phyloP scores from a whole-genome alignment of 2,113 vertebrate genomes.

The Poecile atricapillus region DNA sequence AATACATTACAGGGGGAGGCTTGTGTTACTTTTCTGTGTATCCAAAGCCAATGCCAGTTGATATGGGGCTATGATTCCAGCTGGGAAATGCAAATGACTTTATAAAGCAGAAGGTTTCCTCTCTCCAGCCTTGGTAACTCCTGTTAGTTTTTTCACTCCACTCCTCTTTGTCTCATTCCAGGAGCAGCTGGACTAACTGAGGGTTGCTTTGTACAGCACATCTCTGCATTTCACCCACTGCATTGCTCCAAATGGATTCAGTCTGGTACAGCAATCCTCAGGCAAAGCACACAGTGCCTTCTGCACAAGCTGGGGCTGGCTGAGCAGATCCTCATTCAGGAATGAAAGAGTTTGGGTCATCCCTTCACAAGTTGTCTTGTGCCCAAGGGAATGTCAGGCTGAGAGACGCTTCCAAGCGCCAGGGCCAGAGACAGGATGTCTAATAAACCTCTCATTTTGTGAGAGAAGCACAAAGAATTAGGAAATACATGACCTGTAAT shows the following conservation, averaged over 20 bases:
- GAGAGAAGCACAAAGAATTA: background rate
- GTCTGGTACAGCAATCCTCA: background rate
- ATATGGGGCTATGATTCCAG: background rate
- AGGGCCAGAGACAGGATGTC: slow-evolving; percentile 8
- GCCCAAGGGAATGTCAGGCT: background rate
- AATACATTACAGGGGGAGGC: background rate
- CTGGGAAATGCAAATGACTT: background rate
- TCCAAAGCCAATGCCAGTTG: background rate
- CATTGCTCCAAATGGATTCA: slow-evolving; percentile 42
- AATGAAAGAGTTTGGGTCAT: background rate
- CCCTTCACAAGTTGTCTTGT: background rate
- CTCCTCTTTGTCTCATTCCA: background rate
- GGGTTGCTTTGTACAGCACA: slow-evolving; percentile 14
- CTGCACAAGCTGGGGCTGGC: background rate
- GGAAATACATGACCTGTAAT: background rate
- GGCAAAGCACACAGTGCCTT: background rate
- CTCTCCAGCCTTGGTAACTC: background rate
- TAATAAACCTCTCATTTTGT: background rate
- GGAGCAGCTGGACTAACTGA: slow-evolving; percentile 55
- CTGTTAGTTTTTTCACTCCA: background rate
- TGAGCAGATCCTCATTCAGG: background rate
- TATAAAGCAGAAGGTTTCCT: background rate
- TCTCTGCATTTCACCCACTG: slow-evolving; percentile 34
- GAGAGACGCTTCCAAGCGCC: background rate
- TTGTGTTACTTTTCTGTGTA: background rate